phyloP scores from a whole-genome alignment of 1,140 invertebrate genomes.

The Lineus longissimus region DNA sequence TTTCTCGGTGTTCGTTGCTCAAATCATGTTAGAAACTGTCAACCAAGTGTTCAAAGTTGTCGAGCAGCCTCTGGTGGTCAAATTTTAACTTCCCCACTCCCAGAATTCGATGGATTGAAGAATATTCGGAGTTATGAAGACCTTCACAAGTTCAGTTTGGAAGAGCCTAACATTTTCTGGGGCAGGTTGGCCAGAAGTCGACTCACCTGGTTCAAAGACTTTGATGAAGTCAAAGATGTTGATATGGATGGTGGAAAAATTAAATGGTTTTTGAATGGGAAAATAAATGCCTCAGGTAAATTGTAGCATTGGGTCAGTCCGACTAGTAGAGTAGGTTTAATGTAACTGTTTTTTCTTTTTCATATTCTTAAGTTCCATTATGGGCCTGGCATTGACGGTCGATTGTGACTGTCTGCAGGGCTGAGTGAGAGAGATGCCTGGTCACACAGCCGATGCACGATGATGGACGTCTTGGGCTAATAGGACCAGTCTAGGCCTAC shows the following conservation, averaged over 20 bases:
- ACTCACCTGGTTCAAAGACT: conserved; percentile 54
- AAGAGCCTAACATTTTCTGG: conserved; percentile 57
- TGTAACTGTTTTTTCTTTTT: not conserved
- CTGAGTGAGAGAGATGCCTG: not conserved
- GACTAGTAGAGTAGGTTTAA: not conserved
- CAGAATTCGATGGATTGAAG: conserved; percentile 34
- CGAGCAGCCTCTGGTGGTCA: too few relatives aligned
- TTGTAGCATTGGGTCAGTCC: not conserved
- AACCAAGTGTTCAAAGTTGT: too few relatives aligned
- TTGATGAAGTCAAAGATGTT: conserved; percentile 51
- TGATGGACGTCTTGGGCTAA: too few relatives aligned
- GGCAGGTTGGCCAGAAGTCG: conserved; percentile 49
- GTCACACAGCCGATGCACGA: too few relatives aligned
- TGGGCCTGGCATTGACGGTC: not conserved
- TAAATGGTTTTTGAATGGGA: conserved; percentile 53
- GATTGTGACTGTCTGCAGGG: not conserved
- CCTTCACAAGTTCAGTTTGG: conserved; percentile 43
- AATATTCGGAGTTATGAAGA: conserved; percentile 33
- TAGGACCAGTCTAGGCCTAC: too few relatives aligned
- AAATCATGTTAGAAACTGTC: too few relatives aligned
- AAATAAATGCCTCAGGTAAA: conserved; percentile 58
- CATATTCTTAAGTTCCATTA: not conserved
- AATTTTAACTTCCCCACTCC: conserved; percentile 16
- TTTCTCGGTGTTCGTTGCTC: too few relatives aligned
- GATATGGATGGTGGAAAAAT: conserved; percentile 49